A percentile compares a stretch with the other conserved stretches of the same genome.
Conservation (phyloP, 2,888 invertebrate genomes). For the Harpalus rufipes region DNA sequence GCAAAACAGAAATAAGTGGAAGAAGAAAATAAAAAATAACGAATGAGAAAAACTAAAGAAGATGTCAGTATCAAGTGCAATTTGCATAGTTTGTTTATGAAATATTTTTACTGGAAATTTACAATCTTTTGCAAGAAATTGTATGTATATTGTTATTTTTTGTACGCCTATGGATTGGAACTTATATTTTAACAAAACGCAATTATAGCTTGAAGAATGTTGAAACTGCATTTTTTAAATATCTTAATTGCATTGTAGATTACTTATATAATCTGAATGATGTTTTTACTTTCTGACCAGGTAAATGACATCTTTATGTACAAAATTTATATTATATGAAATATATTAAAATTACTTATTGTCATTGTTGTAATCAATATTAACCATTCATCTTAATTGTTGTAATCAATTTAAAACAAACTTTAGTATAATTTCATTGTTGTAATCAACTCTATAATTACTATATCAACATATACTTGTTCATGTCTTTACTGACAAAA, state of each 20-base stretch:
- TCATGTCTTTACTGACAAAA: background rate
- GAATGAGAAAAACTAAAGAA: too few species aligned
- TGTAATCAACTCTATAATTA: background rate
- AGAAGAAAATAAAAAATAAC: too few species aligned
- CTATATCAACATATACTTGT: background rate
- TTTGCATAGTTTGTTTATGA: too few species aligned
- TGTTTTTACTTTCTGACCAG: background rate
- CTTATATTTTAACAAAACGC: background rate
- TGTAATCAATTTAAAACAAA: too few species aligned
- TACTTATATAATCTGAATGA: background rate
- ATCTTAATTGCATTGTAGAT: conserved; percentile 29
- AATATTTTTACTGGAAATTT: too few species aligned
- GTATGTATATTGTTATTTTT: background rate
- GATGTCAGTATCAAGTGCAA: too few species aligned
- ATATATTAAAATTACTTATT: too few species aligned
- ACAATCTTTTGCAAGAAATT: background rate
- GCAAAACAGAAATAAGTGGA: too few species aligned
- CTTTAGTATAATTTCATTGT: too few species aligned
- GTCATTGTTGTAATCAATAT: too few species aligned
- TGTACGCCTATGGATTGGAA: background rate
- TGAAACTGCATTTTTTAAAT: conserved; percentile 14
- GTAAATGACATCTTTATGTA: conserved; percentile 9
- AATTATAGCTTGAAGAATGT: conserved; percentile 25
- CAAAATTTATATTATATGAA: too few species aligned
- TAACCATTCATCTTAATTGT: too few species aligned